Evolutionary conservation across 2,113 vertebrate species (phyloP).

Genomic region (Anhinga rufa): DNA sequence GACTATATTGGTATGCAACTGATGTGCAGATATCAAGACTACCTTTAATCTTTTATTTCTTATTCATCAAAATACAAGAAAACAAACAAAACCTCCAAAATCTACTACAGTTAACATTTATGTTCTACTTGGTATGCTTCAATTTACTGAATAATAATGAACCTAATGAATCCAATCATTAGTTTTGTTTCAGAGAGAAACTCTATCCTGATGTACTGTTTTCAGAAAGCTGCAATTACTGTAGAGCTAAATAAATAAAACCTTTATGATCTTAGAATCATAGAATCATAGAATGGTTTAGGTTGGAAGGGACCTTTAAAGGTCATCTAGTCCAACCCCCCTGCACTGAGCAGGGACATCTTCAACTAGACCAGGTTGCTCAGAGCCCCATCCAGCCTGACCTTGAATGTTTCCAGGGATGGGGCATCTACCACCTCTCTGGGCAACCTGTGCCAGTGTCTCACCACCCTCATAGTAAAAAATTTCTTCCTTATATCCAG

Average conservation of each 20-base stretch:
- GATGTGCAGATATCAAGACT: neutral
- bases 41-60: neutral
- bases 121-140: neutral
- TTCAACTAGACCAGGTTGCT: too few relatives aligned
- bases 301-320: too few relatives aligned
- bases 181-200: neutral
- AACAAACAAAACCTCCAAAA: neutral
- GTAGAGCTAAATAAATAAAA: neutral
- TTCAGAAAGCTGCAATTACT: neutral
- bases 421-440: too few relatives aligned
- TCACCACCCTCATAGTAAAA: too few relatives aligned
- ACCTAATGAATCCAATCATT: neutral
- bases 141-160: neutral
- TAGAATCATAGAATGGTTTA: too few relatives aligned
- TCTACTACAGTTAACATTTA: neutral
- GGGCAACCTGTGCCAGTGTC: too few relatives aligned
- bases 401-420: too few relatives aligned
- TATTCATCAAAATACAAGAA: neutral
- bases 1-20: neutral
- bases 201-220: neutral
- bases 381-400: too few relatives aligned
- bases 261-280: neutral
- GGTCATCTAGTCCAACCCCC: too few relatives aligned
- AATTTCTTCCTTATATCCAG: too few relatives aligned
- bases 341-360: too few relatives aligned